Evolutionary conservation across 1,140 invertebrate genomes (phyloP).

Genomic region (Muscidifurax raptorellus): DNA sequence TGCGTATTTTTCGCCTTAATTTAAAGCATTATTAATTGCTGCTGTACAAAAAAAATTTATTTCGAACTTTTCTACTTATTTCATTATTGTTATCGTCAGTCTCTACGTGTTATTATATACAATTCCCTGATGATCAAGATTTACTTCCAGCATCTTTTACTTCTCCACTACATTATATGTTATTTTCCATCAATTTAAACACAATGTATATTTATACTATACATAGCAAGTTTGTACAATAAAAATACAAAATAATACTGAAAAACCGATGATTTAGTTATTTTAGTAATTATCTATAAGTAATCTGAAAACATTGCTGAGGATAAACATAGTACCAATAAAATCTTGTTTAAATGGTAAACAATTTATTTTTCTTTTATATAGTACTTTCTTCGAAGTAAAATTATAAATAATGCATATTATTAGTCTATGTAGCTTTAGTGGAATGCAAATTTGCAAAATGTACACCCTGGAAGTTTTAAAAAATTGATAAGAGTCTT

Average conservation of each 20-base stretch:
- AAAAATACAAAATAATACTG: slow-evolving; percentile 41
- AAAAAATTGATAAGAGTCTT: slow-evolving; percentile 50
- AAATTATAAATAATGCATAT: slow-evolving; percentile 37
- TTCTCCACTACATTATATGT: slow-evolving; percentile 21
- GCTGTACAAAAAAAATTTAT: slow-evolving; percentile 50
- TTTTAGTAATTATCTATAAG: slow-evolving; percentile 32
- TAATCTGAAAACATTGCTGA: slow-evolving; percentile 18
- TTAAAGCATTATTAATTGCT: slow-evolving; percentile 41
- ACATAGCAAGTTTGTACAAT: slow-evolving; percentile 32
- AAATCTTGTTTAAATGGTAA: slow-evolving; percentile 59
- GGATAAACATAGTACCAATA: slow-evolving; percentile 44
- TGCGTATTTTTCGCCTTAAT: slow-evolving; percentile 43
- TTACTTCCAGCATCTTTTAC: slow-evolving; percentile 42
- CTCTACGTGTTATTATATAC: slow-evolving; percentile 50
- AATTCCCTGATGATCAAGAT: slow-evolving; percentile 51
- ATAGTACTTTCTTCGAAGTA: slow-evolving; percentile 34
- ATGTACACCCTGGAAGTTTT: slow-evolving; percentile 50
- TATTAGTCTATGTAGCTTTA: slow-evolving; percentile 34
- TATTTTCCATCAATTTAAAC: slow-evolving; percentile 40
- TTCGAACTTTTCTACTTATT: slow-evolving; percentile 46
- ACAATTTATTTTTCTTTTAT: slow-evolving; percentile 64
- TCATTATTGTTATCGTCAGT: slow-evolving; percentile 53
- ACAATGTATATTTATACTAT: slow-evolving; percentile 32
- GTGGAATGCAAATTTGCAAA: slow-evolving; percentile 53
- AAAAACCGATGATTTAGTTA: slow-evolving; percentile 23